Evolutionary conservation across 2,888 invertebrate genomes (phyloP).

Genomic region (Fissipunctia ypsillon): DNA sequence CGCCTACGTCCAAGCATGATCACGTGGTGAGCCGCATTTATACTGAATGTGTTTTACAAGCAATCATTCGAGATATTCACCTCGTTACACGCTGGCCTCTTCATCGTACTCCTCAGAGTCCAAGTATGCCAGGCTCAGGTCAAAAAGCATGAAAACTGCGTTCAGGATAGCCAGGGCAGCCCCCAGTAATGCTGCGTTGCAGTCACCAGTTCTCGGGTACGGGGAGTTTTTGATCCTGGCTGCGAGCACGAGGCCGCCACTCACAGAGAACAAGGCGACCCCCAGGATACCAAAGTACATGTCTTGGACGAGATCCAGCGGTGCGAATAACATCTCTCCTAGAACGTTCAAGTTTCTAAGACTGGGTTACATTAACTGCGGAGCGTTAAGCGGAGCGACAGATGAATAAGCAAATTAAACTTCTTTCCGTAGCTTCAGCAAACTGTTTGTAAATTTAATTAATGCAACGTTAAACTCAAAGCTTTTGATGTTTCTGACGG

Average conservation of each 20-base stretch:
- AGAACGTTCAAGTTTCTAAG: conserved; percentile 73
- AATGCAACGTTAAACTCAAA: conserved; percentile 24
- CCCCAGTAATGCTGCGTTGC: conserved; percentile 73
- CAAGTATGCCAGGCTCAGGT: conserved; percentile 85
- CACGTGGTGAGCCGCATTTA: conserved; percentile 57
- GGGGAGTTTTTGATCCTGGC: conserved; percentile 71
- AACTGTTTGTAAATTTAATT: conserved; percentile 42
- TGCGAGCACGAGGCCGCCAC: conserved; percentile 80
- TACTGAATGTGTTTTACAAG: conserved; percentile 45
- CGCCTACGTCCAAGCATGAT: conserved; percentile 38
- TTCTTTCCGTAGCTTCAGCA: conserved; percentile 27
- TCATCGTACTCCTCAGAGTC: conserved; percentile 87
- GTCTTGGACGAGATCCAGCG: conserved; percentile 87
- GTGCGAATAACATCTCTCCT: conserved; percentile 87
- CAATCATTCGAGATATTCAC: conserved; percentile 62
- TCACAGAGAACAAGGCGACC: conserved; percentile 78
- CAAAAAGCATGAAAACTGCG: conserved; percentile 83
- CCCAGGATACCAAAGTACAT: conserved; percentile 86
- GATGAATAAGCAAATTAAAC: conserved; percentile 43
- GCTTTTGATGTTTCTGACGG: conserved; percentile 46
- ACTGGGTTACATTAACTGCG: conserved; percentile 50
- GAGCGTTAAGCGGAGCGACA: conserved; percentile 26
- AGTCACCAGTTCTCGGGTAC: conserved; percentile 82
- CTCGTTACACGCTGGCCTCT: conserved; percentile 81
- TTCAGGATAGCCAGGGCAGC: conserved; percentile 79